Evolutionary conservation across 2,113 vertebrate genomes (phyloP), one percentile per base, ranked within the genome.

Genomic region (Thunnus maccoyii): DNA sequence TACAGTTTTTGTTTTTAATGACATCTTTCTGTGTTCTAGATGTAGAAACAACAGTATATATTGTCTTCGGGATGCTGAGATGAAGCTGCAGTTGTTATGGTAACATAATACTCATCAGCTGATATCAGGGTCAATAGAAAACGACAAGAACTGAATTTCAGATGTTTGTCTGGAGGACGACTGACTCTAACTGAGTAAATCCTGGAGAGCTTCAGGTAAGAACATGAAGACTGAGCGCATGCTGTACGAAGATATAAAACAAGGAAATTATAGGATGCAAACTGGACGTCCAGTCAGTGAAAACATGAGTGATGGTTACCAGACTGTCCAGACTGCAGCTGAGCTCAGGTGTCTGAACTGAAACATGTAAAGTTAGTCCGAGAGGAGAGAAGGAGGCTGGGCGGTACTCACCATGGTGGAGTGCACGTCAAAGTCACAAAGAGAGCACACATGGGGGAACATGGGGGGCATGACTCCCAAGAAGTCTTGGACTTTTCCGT

Each of bases 401-500:
- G 11, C 56, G 56, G 78, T 95, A 96, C 95, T 96, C 94, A 96
- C 95, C 94, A 94, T 91, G 82, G 50, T 86, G 79, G 93, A 94
- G 81, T 93, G 94, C 58, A 96, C 94, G 20, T 95, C 94, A 94
- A 94, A 95, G 89, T 96, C 94, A 93, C 95, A 96, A 95, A 96
- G 93, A 88, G 94, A 91, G 90, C 95, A 96, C 83, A 95, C 91
- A n/a, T 95, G 94, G 61, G 94, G 95, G 84, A 95, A 95, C 90
- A 93, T 92, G 84, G 85, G 47, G 32, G 95, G 95, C 86, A 57
- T 72, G 75, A 87, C 90, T 87, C 94, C 95, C 86, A 95, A 92
- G 89, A 94, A 96, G 91, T 96, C 95, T 75, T 93, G 93, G 76
- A 94, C 80, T 87, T 96, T 95, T 62, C 94, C 92, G 2, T 88